phyloP scores from a whole-genome alignment of 2,888 invertebrate genomes.

The Merodon equestris region DNA sequence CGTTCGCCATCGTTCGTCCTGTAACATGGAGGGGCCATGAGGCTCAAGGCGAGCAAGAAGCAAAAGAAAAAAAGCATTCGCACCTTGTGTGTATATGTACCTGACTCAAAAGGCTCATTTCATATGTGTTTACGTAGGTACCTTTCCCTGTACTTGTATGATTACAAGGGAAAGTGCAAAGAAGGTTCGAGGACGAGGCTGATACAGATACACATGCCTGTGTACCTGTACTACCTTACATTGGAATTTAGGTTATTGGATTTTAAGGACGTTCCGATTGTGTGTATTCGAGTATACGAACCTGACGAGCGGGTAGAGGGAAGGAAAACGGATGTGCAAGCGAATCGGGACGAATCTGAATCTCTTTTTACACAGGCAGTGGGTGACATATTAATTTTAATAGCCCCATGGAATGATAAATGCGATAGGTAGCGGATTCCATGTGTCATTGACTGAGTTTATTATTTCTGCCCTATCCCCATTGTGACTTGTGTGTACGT shows the following conservation, averaged over 20 bases:
- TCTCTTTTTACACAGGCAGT: constrained; percentile 53
- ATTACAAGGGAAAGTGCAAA: constrained; percentile 21
- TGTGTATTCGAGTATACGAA: constrained; percentile 11
- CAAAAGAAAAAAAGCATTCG: background rate
- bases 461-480: constrained; percentile 38
- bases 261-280: constrained; percentile 56
- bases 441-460: constrained; percentile 59
- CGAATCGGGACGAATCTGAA: constrained; percentile 38
- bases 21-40: background rate
- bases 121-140: background rate
- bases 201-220: background rate
- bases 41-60: background rate
- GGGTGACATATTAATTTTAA: constrained; percentile 64
- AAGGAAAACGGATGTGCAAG: constrained; percentile 3
- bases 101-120: constrained; percentile 22
- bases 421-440: constrained; percentile 50
- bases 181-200: constrained; percentile 19
- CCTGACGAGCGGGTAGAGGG: constrained; percentile 10
- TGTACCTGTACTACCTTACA: constrained; percentile 17
- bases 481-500: constrained; percentile 43
- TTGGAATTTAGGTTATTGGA: constrained; percentile 66
- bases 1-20: constrained; percentile 2
- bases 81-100: constrained; percentile 20
- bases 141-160: background rate
- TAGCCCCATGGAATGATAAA: constrained; percentile 58